Base-by-base conservation (phyloP, 92 coral and sea anemone species). In the Chrysogorgia sp. region DNA sequence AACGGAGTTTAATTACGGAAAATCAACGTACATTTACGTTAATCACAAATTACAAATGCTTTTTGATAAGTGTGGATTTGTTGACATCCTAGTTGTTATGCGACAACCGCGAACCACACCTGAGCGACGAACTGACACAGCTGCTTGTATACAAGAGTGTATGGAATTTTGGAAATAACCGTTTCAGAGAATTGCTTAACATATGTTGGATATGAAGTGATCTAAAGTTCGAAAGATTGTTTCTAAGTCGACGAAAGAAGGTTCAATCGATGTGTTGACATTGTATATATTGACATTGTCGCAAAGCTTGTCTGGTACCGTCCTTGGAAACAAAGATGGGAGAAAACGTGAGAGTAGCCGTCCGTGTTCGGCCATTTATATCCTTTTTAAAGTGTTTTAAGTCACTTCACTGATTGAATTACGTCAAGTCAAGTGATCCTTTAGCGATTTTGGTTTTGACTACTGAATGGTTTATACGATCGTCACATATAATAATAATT, bases 281-380 rank as follows among this genome's bases (percentile, higher is more conserved):
- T 47, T 47, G 53, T 6, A 2, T 2, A 47, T 6, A 6, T 2
- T 47, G 17, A 6, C 10, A 37, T 37, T 37, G 43, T 37, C 5
- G 43, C 5, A 12, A 37, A 12, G n/a, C 15, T 47, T 6, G n/a
- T 47, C n/a, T 47, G 53, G 53, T 47, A n/a, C n/a, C 53, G 53
- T 15, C 53, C 53, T 47, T 47, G 53, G 14, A 47, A n/a, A 37
- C 43, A 52, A 82, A 71, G 47, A 92, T 92, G 97, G 97, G 92
- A 82, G 97, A 92, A 58, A 92, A 90, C 74, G 97, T 92, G 47
- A 85, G 77, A 53, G 97, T 92, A 2, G 97, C 97, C 0, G 97
- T 92, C 28, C 88, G 97, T 22, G 97, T 92, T 28, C 86, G 97
- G 59, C 97, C 97, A 79, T 92, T 92, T 63, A 90, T 92, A 92